Evolutionary conservation across 2,888 invertebrate species (phyloP), one percentile per base, ranked within the genome.

Genomic region (Chrysolina oricalcia): DNA sequence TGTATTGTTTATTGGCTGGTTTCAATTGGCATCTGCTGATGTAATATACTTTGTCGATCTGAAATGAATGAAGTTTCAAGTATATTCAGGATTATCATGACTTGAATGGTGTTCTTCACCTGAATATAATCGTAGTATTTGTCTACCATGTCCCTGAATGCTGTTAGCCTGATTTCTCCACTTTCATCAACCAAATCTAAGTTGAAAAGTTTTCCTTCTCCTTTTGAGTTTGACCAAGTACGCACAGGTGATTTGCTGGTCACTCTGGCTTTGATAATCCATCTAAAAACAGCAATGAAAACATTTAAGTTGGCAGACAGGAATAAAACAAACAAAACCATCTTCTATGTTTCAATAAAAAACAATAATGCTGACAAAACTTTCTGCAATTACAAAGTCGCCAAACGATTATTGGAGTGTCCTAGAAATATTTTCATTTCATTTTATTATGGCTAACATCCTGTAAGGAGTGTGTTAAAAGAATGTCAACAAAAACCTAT

Each of bases 181-280:
- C 94, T 95, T 84, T 97, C 97, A 88, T 99, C 99, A 76, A 96
- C 90, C n/a, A 99, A 89, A 88, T 97, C 97, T 90, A 98, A 93
- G 77, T 93, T 96, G 88, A 99, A 99, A 2, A 99, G 90, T 87
- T 97, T 96, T 0, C 99, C 99, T 88, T 98, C 97, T 0, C 98
- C 98, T 73, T 93, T 92, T 0, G 97, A 94, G 88, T 99, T 99
- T 78, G 93, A 96, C 97, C 97, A 99, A 0, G 94, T 94, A 74
- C 96, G 92, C 63, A 98, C 93, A 0, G 90, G 86, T 0, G 94
- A 91, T 87, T 99, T 99, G 82, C 92, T 93, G 75, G 94, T 94
- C 0, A 98, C 96, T 68, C 98, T 92, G 1, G 94, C 98, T 87
- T 95, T 95, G 75, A 99, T 96, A 2, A 96, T 94, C 98, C 98